phyloP scores from a whole-genome alignment of 2,888 invertebrate species.

The Tipula lateralis region DNA sequence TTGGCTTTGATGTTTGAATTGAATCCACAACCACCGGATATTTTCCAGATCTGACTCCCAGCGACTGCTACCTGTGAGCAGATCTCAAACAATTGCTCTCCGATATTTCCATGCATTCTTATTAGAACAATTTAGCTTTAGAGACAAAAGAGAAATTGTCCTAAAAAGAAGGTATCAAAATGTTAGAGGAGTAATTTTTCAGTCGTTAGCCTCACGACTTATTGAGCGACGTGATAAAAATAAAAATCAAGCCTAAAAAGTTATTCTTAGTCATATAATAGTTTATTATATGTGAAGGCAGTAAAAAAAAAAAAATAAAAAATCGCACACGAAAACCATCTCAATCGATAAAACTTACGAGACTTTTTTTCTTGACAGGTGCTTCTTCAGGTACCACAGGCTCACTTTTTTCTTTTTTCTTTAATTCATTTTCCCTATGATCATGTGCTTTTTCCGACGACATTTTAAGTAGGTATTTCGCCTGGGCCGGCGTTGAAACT shows the following conservation, averaged over 20 bases:
- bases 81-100: too few species aligned
- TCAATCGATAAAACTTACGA: slow-evolving; percentile 31
- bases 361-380: slow-evolving; percentile 29
- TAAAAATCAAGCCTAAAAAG: slow-evolving; percentile 32
- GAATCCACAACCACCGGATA: too few species aligned
- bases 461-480: slow-evolving; percentile 32
- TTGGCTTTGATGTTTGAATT: too few species aligned
- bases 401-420: not conserved
- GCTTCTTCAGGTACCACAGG: not conserved
- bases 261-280: not conserved
- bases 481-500: slow-evolving; percentile 37
- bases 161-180: too few species aligned
- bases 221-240: too few species aligned
- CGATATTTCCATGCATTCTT: too few species aligned
- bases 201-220: too few species aligned
- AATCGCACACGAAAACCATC: slow-evolving; percentile 12
- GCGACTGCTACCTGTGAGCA: too few species aligned
- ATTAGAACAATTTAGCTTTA: too few species aligned
- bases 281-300: not conserved
- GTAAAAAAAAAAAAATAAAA: not conserved
- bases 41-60: too few species aligned
- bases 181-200: too few species aligned
- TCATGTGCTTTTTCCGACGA: not conserved
- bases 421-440: not conserved
- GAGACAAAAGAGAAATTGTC: too few species aligned